A percentile compares a stretch with the other conserved stretches of the same genome.
These are phyloP conservation scores for Speoplatyrhinus poulsoni DNA, from an alignment of 2,113 vertebrate genomes.

Conservation along the genomic window DNA sequence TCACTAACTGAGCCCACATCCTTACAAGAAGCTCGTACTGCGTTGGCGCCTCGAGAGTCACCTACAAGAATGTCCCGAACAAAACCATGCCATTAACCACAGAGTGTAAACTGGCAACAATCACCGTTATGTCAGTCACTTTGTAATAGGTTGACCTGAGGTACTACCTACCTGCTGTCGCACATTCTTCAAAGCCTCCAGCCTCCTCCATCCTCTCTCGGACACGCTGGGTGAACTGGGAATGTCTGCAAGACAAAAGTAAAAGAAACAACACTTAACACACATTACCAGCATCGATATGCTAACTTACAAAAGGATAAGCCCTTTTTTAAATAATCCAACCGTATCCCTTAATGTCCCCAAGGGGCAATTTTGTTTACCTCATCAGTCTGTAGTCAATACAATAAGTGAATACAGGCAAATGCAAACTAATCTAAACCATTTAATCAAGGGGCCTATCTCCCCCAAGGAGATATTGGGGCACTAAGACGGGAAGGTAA, in stretches of 20 bases:
- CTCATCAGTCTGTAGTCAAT: too few relatives aligned
- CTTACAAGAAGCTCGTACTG: constrained; percentile 74
- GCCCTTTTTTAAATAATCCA: too few relatives aligned
- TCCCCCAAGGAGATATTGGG: too few relatives aligned
- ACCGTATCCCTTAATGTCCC: too few relatives aligned
- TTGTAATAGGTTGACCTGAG: background rate
- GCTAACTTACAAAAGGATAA: too few relatives aligned
- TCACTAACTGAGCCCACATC: constrained; percentile 79
- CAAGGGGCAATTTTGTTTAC: too few relatives aligned
- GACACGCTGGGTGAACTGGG: constrained; percentile 70
- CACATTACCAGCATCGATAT: too few relatives aligned
- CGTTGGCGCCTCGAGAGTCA: constrained; percentile 63
- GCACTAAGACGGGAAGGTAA: too few relatives aligned
- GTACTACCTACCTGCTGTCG: constrained; percentile 58
- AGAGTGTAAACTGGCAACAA: background rate
- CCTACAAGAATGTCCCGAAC: constrained; percentile 40
- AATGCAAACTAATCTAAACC: too few relatives aligned
- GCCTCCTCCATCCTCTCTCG: constrained; percentile 68
- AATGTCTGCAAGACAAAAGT: constrained; percentile 59
- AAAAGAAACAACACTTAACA: background rate
- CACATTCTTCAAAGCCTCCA: constrained; percentile 73
- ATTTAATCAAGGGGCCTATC: too few relatives aligned
- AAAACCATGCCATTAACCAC: background rate
- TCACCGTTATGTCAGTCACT: background rate
- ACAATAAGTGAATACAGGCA: too few relatives aligned